Evolutionary conservation across 2,113 vertebrate species (phyloP), one percentile per base, ranked within the genome.

Genomic region (Lota lota): DNA sequence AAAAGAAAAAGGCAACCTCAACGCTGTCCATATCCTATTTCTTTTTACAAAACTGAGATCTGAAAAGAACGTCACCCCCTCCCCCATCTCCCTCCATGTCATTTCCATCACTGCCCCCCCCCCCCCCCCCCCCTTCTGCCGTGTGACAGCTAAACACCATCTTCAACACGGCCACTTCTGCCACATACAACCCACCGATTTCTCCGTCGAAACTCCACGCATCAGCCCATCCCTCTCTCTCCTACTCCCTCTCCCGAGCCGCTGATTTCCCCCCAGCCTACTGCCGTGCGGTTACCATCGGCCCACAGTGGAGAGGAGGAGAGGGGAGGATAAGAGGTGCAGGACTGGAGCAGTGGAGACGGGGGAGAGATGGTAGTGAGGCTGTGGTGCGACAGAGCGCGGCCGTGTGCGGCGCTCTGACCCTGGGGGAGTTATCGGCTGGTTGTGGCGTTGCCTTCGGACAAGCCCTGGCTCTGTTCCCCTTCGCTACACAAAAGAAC

Each of bases 101-200:
- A 47, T 14, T 47, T 10, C 40, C 1, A 47, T 10, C 40, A 1
- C 40, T 47, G 5, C 40, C 40, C 12, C 7, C 40, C 40, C 62
- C 72, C 70, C 63, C 61, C 62, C 57, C 64, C 82, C 81, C 81
- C 78, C 79, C 81, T 14, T 67, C 79, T 77, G 64, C 40, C 40
- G 5, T 79, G 62, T 80, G 75, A 79, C 72, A 85, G 72, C 78
- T 85, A 83, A 84, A 87, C 78, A 80, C 33, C 57, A 40, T 63
- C 67, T 67, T 24, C 12, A 60, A 15, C 62, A 61, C 59, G 56
- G 63, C 19, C 19, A 54, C 33, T 18, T 21, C 74, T 75, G 76
- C 75, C 73, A 67, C 79, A 73, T 78, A 80, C 82, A 69, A 82
- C 86, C 83, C 50, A 74, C 83, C 78, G 86, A 76, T 87, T 87